Evolutionary conservation across 2,888 invertebrate genomes (phyloP), one percentile per base, ranked within the genome.

Genomic region (Nemotelus pantherinus): DNA sequence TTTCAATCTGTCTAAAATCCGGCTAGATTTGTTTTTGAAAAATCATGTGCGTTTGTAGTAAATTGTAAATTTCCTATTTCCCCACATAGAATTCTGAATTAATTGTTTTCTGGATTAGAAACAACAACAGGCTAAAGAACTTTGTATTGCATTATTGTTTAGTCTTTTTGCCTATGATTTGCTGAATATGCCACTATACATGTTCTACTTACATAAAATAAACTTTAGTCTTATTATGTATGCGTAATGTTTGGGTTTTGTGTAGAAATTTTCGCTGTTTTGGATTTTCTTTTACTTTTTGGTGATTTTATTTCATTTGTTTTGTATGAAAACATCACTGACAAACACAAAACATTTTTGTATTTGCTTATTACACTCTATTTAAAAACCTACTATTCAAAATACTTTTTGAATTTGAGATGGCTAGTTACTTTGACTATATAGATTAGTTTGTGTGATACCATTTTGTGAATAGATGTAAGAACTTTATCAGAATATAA

Each of bases 301-400:
- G 53, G 44, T 41, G 55, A 53, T 41, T 68, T 25, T 25, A 25
- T 25, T 25, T 25, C 25, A 25, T 25, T 25, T 25, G 25, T 25
- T 25, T 25, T 25, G 25, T 25, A 39, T 44, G 4, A n/a, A 48
- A 10, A 44, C 25, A 67, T 25, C 9, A 50, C 41, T n/a, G 6
- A 55, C 43, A 41, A 7, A 70, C 65, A 65, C 47, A 65, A 45
- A 39, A 53, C 67, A 67, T 50, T 50, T 47, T 50, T 50, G 55
- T 70, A 70, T 70, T 70, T 70, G 70, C 70, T 70, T 70, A 70
- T 70, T 70, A 70, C 70, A 70, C 70, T 70, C 53, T 70, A 25
- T 25, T 25, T 25, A 25, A 25, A 25, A 25, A 25, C 25, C 25
- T 25, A 25, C 53, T 70, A 70, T 70, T 44, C 44, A 43, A 53